These are phyloP conservation scores for Andrena minutula DNA, from an alignment of 2,888 invertebrate species.

Conservation along the genomic window DNA sequence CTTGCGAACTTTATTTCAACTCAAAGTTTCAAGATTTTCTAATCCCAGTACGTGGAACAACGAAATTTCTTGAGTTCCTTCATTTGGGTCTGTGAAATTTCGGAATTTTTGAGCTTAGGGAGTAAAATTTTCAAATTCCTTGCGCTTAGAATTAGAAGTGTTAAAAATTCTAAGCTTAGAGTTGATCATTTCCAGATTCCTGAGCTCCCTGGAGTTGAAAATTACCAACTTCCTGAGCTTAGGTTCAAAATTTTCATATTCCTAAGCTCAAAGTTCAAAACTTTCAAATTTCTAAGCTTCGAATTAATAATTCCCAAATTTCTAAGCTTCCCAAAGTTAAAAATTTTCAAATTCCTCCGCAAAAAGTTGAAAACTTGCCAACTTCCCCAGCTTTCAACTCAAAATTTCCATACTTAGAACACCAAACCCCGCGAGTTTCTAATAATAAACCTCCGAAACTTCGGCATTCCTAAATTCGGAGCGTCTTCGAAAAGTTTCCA, in stretches of 20 bases:
- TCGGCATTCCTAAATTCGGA: background rate
- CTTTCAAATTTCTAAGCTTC: background rate
- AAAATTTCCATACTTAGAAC: background rate
- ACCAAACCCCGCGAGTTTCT: no score
- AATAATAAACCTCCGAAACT: background rate
- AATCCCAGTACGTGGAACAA: no score
- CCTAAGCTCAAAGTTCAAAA: background rate
- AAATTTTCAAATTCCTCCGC: background rate
- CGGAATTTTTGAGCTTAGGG: background rate
- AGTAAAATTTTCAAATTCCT: background rate
- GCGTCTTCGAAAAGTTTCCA: constrained; percentile 20
- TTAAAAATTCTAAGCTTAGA: background rate
- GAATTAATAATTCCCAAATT: background rate
- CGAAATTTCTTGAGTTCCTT: background rate
- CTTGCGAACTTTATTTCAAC: background rate
- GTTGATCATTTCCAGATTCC: background rate
- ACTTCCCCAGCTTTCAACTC: background rate
- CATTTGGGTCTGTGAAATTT: background rate
- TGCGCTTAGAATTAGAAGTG: background rate
- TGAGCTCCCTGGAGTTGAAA: background rate
- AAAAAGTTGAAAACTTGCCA: background rate
- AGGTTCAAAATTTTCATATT: background rate
- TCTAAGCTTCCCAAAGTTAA: background rate
- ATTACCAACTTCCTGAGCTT: rapidly evolving
- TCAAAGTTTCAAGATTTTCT: background rate